A percentile compares a stretch with the other conserved stretches of the same genome.
These are phyloP conservation scores for Ctenodactylus gundi DNA, from an alignment of 2,113 vertebrate genomes.

Conservation along the genomic window DNA sequence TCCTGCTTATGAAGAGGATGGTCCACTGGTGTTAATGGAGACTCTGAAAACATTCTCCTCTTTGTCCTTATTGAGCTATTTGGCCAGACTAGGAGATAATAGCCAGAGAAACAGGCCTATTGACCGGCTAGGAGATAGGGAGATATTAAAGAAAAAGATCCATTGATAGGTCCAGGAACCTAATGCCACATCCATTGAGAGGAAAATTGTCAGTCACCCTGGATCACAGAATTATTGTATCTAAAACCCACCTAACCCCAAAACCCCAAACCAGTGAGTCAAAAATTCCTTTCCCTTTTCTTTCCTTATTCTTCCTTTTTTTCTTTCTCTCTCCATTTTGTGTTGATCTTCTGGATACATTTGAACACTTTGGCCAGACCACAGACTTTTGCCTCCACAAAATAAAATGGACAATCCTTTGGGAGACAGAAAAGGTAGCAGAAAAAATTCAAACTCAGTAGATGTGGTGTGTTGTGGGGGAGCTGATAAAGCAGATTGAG, in stretches of 20 bases:
- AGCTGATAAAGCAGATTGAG: too few relatives aligned
- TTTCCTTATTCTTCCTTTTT: neutral
- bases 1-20: neutral
- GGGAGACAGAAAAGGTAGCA: neutral
- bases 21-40: neutral
- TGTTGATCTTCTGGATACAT: neutral
- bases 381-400: constrained; percentile 17
- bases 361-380: neutral
- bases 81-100: neutral
- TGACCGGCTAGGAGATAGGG: neutral
- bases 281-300: neutral
- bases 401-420: neutral
- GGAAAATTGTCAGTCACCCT: neutral
- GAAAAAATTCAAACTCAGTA: constrained; percentile 22
- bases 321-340: neutral
- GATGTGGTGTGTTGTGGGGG: too few relatives aligned
- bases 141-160: too few relatives aligned
- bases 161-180: too few relatives aligned
- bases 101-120: neutral
- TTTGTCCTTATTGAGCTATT: neutral
- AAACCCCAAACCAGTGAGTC: neutral
- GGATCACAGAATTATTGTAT: neutral
- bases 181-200: neutral
- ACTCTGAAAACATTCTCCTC: neutral
- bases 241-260: neutral